Conservation (phyloP, 2,113 vertebrate species). For the Centropus unirufus region DNA sequence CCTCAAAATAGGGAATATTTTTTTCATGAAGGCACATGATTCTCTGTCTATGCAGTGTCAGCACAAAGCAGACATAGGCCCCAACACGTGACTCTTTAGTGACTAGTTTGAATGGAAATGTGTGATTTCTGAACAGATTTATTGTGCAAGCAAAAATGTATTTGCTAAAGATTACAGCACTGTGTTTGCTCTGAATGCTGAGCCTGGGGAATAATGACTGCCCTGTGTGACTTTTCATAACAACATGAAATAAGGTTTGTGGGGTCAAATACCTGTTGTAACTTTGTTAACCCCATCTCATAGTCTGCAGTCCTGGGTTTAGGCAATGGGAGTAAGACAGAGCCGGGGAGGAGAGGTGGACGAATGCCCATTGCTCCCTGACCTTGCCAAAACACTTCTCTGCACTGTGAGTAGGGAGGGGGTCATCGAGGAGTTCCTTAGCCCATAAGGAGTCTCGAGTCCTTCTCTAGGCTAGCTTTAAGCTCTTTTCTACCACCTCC, state of each 20-base stretch:
- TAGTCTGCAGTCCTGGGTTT: neutral
- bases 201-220: conserved; percentile 11
- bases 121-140: conserved; percentile 57
- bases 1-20: conserved; percentile 8
- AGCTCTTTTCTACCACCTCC: neutral
- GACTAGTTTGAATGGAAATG: conserved; percentile 39
- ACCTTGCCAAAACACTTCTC: neutral
- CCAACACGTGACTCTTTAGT: conserved; percentile 23
- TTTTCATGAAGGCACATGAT: conserved; percentile 32
- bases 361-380: neutral
- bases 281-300: neutral
- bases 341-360: neutral
- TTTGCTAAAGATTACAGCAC: conserved; percentile 50
- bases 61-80: conserved; percentile 53
- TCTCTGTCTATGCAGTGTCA: neutral
- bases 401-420: neutral
- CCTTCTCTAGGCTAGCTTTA: neutral
- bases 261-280: conserved; percentile 5
- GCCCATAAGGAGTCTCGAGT: neutral
- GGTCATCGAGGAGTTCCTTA: neutral
- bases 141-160: conserved; percentile 49
- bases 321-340: neutral
- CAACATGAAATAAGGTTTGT: neutral
- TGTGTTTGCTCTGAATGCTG: conserved; percentile 13
- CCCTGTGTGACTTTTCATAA: conserved; percentile 7